phyloP scores from a whole-genome alignment of 2,797 vertebrate genomes.

The Antennarius maculatus region DNA sequence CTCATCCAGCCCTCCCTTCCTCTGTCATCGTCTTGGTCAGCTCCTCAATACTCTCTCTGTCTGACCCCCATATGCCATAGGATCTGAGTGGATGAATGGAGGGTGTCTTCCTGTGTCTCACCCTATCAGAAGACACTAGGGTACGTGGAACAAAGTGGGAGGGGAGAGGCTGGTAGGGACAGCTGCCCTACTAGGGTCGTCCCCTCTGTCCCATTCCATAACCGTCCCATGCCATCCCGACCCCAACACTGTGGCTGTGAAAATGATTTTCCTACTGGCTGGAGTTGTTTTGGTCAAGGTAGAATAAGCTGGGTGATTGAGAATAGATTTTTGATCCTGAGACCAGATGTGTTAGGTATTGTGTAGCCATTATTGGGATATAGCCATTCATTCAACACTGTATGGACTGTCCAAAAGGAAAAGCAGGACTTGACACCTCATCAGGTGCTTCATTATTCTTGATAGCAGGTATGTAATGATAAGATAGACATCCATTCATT shows the following conservation, averaged over 20 bases:
- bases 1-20: conserved; percentile 35
- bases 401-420: conserved; percentile 49
- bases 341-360: conserved; percentile 27
- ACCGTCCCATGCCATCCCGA: conserved; percentile 75
- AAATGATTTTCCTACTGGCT: conserved; percentile 49
- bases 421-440: conserved; percentile 35
- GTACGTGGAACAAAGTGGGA: conserved; percentile 25
- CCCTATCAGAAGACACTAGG: conserved; percentile 65
- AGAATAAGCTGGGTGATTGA: conserved; percentile 30
- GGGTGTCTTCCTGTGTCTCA: conserved; percentile 65
- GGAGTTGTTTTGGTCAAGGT: conserved; percentile 32
- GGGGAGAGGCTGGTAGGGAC: conserved; percentile 48
- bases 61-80: conserved; percentile 53
- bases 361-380: conserved; percentile 26
- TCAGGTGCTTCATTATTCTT: conserved; percentile 35
- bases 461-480: conserved; percentile 60
- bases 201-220: conserved; percentile 67
- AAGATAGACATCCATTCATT: conserved; percentile 3
- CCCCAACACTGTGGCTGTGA: conserved; percentile 52
- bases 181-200: conserved; percentile 73
- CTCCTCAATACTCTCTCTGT: conserved; percentile 82
- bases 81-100: conserved; percentile 50
- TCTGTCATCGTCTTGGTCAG: conserved; percentile 60
- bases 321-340: conserved; percentile 5
- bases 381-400: conserved; percentile 18